Base-by-base conservation (phyloP, 2,797 vertebrate genomes). In the Hippocampus kuda region DNA sequence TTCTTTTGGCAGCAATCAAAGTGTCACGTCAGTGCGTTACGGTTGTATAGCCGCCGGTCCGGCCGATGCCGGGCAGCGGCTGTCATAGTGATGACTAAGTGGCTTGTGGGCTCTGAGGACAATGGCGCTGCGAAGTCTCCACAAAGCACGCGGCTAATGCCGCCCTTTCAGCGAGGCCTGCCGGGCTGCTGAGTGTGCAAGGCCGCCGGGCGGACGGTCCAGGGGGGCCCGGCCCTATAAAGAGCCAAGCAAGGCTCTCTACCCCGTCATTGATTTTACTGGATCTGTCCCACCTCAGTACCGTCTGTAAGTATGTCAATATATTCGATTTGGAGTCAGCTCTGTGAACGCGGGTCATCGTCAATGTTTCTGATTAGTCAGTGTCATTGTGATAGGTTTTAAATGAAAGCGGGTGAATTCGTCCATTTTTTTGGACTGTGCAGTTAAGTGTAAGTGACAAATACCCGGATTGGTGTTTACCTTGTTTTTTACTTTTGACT, bases 131-230 rank as follows among this genome's bases (percentile, higher is more conserved):
- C 78, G 82, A 79, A 85, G 79, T 79, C 79, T 81, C 87, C 83
- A 91, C 91, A 92, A 92, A 87, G 87, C 84, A 2, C 69, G 4
- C 67, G 86, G 78, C 88, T 92, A 89, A 92, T 86, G 86, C 87
- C 10, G 38, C 81, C 88, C 87, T 90, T 92, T 90, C 87, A 89
- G 81, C 84, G 2, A 26, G 75, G 64, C 66, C 81, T 65, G 76
- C 65, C 11, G 75, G 87, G 77, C 85, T 90, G 93, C 94, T 94
- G 94, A 95, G 92, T 94, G 89, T 93, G 95, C 93, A 84, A 87
- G 86, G 88, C 84, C 85, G 77, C 73, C 73, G 77, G 84, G 84
- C 86, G 74, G 70, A 59, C 2, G 72, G 77, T 76, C 79, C 70
- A 77, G 81, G 85, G 81, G 81, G 84, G 77, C 72, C 74, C 65